phyloP scores from a whole-genome alignment of 2,888 invertebrate species.

The Willowsia nigromaculata region DNA sequence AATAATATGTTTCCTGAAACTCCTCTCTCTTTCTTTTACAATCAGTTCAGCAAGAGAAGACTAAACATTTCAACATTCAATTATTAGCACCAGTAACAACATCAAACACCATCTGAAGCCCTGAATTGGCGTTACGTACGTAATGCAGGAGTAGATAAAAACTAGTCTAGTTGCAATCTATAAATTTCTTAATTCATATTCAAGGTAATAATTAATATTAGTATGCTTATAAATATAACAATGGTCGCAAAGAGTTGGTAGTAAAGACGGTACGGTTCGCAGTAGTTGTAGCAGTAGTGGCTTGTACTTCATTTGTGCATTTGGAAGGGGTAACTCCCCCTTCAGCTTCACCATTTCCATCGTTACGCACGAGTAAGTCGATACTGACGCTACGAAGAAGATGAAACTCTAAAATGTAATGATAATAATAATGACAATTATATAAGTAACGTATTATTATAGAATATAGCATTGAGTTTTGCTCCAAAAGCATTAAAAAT shows the following conservation, averaged over 20 bases:
- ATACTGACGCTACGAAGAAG: not conserved
- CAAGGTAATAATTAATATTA: not conserved
- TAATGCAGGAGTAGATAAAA: too few relatives aligned
- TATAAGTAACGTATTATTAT: not conserved
- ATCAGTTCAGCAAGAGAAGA: slow-evolving; percentile 26
- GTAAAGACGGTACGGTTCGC: slow-evolving; percentile 26
- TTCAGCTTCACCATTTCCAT: not conserved
- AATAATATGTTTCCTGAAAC: not conserved
- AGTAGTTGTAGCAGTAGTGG: slow-evolving; percentile 43
- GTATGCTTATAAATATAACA: not conserved
- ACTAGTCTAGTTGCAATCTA: not conserved
- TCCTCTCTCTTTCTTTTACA: not conserved
- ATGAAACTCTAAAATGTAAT: slow-evolving; percentile 15
- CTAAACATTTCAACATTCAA: not conserved
- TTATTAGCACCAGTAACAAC: slow-evolving; percentile 49
- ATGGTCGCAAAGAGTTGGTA: slow-evolving; percentile 19
- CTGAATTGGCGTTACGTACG: not conserved
- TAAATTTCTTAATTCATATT: not conserved
- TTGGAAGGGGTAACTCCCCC: not conserved
- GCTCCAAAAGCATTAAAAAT: slow-evolving; percentile 14
- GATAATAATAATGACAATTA: not conserved
- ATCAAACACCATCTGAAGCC: not conserved
- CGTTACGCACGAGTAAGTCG: not conserved
- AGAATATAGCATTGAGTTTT: not conserved
- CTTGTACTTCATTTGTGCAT: slow-evolving; percentile 64